phyloP scores from a whole-genome alignment of 2,113 vertebrate genomes.

The Rutilus rutilus region DNA sequence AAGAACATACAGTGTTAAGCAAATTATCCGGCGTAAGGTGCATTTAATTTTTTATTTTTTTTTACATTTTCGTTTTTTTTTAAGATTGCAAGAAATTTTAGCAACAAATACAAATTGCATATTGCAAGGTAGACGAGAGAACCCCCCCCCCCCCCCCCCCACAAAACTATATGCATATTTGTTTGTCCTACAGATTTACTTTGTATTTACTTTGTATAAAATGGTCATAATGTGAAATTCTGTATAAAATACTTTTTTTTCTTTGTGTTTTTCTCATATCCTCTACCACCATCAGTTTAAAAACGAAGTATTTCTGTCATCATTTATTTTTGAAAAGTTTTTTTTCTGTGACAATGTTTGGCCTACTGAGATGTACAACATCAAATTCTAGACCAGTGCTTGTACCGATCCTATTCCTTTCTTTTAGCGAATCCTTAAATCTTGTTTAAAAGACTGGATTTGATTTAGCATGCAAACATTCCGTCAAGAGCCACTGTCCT shows the following conservation, averaged over 20 bases:
- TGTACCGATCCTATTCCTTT: neutral
- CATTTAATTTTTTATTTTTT: neutral
- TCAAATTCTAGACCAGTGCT: neutral
- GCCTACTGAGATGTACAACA: neutral
- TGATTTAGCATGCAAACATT: neutral
- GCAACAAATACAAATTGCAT: neutral
- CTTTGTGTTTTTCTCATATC: neutral
- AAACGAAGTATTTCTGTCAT: neutral
- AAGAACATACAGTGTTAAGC: neutral
- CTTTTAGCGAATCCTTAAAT: neutral
- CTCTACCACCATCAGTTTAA: neutral
- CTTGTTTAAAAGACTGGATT: neutral
- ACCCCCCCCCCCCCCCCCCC: neutral
- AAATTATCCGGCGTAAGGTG: neutral
- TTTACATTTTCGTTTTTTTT: neutral
- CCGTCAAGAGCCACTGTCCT: constrained; percentile 1
- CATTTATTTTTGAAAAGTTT: neutral
- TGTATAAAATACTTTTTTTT: neutral
- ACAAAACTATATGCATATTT: no score
- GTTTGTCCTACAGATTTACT: no score
- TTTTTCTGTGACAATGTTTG: neutral
- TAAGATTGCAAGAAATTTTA: neutral
- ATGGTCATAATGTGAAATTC: neutral
- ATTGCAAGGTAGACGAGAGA: neutral
- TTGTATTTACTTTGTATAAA: neutral